Evolutionary conservation across 1,140 invertebrate genomes (phyloP).

Genomic region (Chironomus tepperi): DNA sequence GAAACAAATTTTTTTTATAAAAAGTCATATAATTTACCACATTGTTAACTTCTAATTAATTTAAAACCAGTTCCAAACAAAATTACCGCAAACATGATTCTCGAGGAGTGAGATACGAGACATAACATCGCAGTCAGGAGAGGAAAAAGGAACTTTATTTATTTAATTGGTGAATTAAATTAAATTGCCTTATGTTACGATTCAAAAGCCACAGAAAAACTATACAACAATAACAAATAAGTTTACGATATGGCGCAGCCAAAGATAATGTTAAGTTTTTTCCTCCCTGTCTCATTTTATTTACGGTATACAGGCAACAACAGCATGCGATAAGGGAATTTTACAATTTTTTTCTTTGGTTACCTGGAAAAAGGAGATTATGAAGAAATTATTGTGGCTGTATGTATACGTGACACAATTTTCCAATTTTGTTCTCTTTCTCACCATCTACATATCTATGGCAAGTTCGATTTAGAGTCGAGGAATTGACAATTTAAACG

Average conservation of each 20-base stretch:
- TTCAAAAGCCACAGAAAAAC: not conserved
- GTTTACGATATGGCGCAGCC: not conserved
- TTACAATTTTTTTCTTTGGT: slow-evolving; percentile 1
- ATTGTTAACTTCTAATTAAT: slow-evolving; percentile 22
- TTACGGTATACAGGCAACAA: not conserved
- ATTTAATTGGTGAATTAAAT: not conserved
- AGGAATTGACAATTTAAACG: too few species aligned
- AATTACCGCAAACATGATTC: not conserved
- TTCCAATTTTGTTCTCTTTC: not conserved
- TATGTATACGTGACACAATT: slow-evolving; percentile 16
- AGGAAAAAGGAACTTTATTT: not conserved
- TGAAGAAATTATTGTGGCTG: slow-evolving; percentile 21
- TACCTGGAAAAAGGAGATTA: slow-evolving; percentile 18
- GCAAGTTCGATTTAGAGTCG: not conserved
- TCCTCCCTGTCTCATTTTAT: not conserved
- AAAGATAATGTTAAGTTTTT: not conserved
- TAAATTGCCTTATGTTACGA: not conserved
- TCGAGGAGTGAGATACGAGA: too few species aligned
- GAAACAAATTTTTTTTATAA: too few species aligned
- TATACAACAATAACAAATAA: not conserved
- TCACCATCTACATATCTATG: too few species aligned
- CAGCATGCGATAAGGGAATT: not conserved
- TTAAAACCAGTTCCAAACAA: not conserved
- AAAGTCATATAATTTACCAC: not conserved
- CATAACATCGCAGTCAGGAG: not conserved